These are phyloP conservation scores for Phortica variegata DNA, from an alignment of 1,140 invertebrate genomes.

Conservation along the genomic window DNA sequence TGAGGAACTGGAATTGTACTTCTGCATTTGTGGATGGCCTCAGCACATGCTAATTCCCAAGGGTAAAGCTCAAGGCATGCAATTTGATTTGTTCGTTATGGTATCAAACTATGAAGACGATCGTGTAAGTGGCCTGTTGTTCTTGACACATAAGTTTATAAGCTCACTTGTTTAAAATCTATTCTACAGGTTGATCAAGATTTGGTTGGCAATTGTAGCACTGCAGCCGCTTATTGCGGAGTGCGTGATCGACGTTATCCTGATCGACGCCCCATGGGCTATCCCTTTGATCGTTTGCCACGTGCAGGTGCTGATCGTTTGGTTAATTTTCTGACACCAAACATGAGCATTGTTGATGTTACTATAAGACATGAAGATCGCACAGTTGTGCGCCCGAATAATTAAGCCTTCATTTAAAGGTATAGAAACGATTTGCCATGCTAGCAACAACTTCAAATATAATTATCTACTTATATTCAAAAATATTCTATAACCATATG, in stretches of 20 bases:
- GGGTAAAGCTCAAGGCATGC: slow-evolving; percentile 66
- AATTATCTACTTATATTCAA: too few relatives aligned
- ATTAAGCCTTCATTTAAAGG: too few relatives aligned
- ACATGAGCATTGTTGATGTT: slow-evolving; percentile 64
- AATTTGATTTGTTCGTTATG: slow-evolving; percentile 74
- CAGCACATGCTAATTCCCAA: slow-evolving; percentile 77
- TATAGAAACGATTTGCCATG: too few relatives aligned
- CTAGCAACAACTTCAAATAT: too few relatives aligned
- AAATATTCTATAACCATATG: too few relatives aligned
- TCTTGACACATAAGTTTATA: not conserved
- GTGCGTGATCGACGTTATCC: slow-evolving; percentile 69
- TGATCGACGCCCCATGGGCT: slow-evolving; percentile 70
- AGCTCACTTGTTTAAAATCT: not conserved
- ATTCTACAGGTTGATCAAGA: slow-evolving; percentile 59
- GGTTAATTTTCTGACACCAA: slow-evolving; percentile 64
- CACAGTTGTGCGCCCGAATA: slow-evolving; percentile 12
- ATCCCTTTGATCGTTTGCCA: slow-evolving; percentile 68
- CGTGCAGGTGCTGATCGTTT: slow-evolving; percentile 58
- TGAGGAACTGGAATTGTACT: slow-evolving; percentile 64
- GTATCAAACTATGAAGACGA: slow-evolving; percentile 72
- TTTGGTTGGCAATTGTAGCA: slow-evolving; percentile 61
- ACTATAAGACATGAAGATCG: slow-evolving; percentile 56
- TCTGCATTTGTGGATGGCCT: slow-evolving; percentile 84
- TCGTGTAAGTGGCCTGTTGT: slow-evolving; percentile 55
- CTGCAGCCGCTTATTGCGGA: slow-evolving; percentile 72